These are phyloP conservation scores for Acholoe squamosa DNA, from an alignment of 2,888 invertebrate genomes.

Conservation along the genomic window DNA sequence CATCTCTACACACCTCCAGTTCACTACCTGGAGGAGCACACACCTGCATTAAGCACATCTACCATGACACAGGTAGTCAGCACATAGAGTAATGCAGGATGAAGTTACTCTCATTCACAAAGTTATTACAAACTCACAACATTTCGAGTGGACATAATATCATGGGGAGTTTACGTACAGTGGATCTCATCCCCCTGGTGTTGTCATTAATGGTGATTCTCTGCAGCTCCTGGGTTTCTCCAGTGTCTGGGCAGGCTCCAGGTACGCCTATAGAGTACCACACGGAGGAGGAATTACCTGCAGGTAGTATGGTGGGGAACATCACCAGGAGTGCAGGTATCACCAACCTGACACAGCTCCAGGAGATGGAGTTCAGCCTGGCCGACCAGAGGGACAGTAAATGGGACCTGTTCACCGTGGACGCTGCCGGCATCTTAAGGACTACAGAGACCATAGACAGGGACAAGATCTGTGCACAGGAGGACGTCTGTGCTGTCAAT, in stretches of 20 bases:
- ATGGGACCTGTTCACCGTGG: constrained; percentile 60
- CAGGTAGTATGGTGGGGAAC: constrained; percentile 61
- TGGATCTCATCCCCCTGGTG: background rate
- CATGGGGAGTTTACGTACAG: constrained; percentile 17
- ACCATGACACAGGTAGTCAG: background rate
- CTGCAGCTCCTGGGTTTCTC: background rate
- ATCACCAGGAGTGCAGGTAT: constrained; percentile 60
- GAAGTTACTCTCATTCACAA: background rate
- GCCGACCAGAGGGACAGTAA: constrained; percentile 46
- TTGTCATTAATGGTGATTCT: background rate
- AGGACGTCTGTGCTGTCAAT: constrained; percentile 62
- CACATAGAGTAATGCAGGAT: too few species aligned
- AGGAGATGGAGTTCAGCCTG: constrained; percentile 63
- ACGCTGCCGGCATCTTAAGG: constrained; percentile 66
- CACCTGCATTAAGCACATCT: background rate
- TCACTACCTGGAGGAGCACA: background rate
- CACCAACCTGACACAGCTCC: constrained; percentile 40
- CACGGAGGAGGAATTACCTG: constrained; percentile 62
- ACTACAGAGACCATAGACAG: constrained; percentile 66
- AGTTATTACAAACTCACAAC: background rate
- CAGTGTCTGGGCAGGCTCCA: background rate
- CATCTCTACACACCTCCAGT: background rate
- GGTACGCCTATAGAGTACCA: constrained; percentile 54
- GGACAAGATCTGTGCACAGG: constrained; percentile 71
- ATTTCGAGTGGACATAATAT: background rate